Base-by-base conservation (phyloP, 2,888 invertebrate genomes). In the Nephrotoma flavescens region DNA sequence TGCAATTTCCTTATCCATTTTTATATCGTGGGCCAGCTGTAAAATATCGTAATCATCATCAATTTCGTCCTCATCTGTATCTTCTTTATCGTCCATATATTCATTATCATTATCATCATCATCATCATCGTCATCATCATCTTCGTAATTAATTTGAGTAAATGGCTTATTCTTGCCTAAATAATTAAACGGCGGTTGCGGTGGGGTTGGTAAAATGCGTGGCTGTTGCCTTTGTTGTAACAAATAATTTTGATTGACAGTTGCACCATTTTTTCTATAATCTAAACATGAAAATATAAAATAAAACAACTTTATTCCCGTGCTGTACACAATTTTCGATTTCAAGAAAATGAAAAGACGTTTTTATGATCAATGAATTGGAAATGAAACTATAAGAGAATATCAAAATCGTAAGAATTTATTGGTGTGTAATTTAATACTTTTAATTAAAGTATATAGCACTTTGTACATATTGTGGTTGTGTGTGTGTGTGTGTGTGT, bases 1-100 rank as follows among this genome's bases (percentile, higher is more conserved):
- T 87, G 91, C 90, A 87, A 92, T 89, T 88, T 91, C 91, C 88
- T 91, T 91, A 86, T 92, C 92, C 47, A 90, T 89, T 45, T 89
- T 89, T 85, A 91, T 90, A 86, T 91, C 91, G 84, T 90, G 89
- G 86, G 91, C 90, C 87, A 92, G 87, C 86, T 89, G 89, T 6
- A 57, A 41, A 19, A 83, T 42, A 71, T 86, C 83, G 9, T 9
- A 19, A 6, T 12, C 42, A 41, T n/a, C 41, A 2, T 41, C 83
- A 83, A 15, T 11, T 0, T 12, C 42, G 42, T n/a, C 4, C 41
- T 7, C 9, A 41, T 87, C 86, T n/a, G 42, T 6, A 85, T 45
- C 44, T 7, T 86, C 47, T 9, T 45, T 31, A 19, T 52, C 85
- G 6, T 47, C 86, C n/a, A 2, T 11, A 9, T 85, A 6, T 12